Base-by-base conservation (phyloP, 2,113 vertebrate genomes). In the Oxyura jamaicensis region DNA sequence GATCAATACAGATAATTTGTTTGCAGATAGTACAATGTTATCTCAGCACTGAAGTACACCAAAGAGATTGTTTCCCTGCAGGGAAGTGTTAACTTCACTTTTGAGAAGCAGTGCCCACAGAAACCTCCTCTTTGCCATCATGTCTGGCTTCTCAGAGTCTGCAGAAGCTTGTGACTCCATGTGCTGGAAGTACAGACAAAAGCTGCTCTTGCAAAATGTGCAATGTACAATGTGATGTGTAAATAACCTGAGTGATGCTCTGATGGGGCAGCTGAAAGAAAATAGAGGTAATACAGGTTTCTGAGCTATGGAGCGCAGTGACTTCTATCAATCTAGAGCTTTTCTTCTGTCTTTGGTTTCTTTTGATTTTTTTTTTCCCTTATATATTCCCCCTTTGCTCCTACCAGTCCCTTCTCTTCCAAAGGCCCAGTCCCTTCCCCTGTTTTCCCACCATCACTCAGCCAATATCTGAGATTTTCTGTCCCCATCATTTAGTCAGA, bases 1-100 rank as follows among this genome's bases (percentile, higher is more conserved):
- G 63, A 90, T 95, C 92, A 67, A 90, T 93, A 44, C 18, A 66
- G 82, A 44, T 31, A 16, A 88, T 88, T 93, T 90, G 88, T 96
- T 90, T 93, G 82, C 88, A 62, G 78, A 52, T 28, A 75, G 48
- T 41, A 28, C 50, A 15, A 44, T 53, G n/a, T 93, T 90, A 94
- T 94, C 80, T 94, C 83, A 75, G 55, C 41, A 3, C 82, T 53
- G 36, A 67, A 73, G 55, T 41, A 59, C n/a, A 22, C 63, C 55
- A 19, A 48, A 69, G 80, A 58, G 36, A 35, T 29, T 50, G 41
- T 59, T 78, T 88, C 83, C 52, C 92, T 52, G 52, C 91, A 81
- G 94, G 91, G 67, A 67, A 84, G 42, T 13, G 8, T n/a, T 59
- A 50, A 23, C 42, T 87, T 58, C 20, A 35, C 60, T 67, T 83